Evolutionary conservation across 2,797 vertebrate species (phyloP), one percentile per base, ranked within the genome.

Genomic region (Acipenser transmontanus): DNA sequence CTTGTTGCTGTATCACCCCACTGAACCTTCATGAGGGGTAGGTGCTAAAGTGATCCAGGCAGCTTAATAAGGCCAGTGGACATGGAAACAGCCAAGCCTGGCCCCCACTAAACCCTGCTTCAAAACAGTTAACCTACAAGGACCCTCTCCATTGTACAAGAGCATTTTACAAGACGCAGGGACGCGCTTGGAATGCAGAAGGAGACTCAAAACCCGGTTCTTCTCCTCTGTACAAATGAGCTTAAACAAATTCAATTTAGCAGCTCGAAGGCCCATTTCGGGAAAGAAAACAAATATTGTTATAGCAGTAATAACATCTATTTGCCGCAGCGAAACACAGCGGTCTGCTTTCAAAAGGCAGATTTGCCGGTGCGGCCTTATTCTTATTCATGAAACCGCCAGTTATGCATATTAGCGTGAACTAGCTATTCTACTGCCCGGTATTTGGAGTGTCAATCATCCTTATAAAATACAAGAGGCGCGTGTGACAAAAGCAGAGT

Each of bases 221-320:
- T 74, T 75, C 78, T 73, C 73, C 70, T 77, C 65, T 59, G 73
- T 68, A 65, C 78, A 83, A 85, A 81, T 71, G 72, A 67, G 69
- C 80, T 83, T 69, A 73, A 78, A 88, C 85, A 88, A 88, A 89
- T 91, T 87, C 76, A 86, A 91, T 91, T 90, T 88, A 84, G 85
- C 81, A 72, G 77, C 82, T 78, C 67, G 70, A 79, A 62, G 73
- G 75, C 71, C 79, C 78, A 68, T 83, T 83, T 81, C 79, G 67
- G 79, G 73, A 82, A 74, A 75, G 73, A 83, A 90, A 90, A 89
- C 88, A 90, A 90, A 90, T 89, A 88, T 90, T 89, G 87, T 90
- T 90, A 84, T 88, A 88, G 83, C 81, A 84, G 83, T 89, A 91
- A 91, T 91, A 89, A 89, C 86, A 87, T 89, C 84, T 87, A 88